These are phyloP conservation scores for Agriopis aurantiaria DNA, from an alignment of 2,888 invertebrate species.

Conservation along the genomic window DNA sequence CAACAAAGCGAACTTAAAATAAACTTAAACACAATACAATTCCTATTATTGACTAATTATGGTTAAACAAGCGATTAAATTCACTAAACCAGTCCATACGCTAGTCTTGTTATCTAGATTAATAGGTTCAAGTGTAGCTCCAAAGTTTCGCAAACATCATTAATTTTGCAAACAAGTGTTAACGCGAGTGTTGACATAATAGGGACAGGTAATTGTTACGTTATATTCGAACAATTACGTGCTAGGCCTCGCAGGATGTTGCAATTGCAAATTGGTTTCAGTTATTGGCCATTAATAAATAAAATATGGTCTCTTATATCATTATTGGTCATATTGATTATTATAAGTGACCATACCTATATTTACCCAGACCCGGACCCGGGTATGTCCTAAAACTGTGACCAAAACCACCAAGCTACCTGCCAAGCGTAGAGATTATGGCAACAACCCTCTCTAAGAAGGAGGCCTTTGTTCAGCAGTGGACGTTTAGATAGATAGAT, in stretches of 20 bases:
- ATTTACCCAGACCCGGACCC: too few relatives aligned
- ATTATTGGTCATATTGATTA: too few relatives aligned
- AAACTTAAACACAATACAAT: background rate
- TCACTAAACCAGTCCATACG: slow-evolving; percentile 8
- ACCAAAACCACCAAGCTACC: too few relatives aligned
- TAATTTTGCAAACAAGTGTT: slow-evolving; percentile 26
- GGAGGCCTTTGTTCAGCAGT: too few relatives aligned
- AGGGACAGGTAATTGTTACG: slow-evolving; percentile 22
- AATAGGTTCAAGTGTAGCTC: slow-evolving; percentile 23
- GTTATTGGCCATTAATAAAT: background rate
- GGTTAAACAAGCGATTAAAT: slow-evolving; percentile 10
- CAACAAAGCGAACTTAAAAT: background rate
- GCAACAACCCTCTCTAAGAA: too few relatives aligned
- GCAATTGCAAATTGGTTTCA: slow-evolving; percentile 16
- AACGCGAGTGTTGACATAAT: slow-evolving; percentile 26
- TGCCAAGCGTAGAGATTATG: too few relatives aligned
- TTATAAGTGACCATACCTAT: background rate
- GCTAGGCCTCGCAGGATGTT: slow-evolving; percentile 10
- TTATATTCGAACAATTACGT: slow-evolving; percentile 19
- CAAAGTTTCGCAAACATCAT: slow-evolving; percentile 27
- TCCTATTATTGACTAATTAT: background rate
- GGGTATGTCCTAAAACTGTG: too few relatives aligned
- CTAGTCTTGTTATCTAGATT: slow-evolving; percentile 10
- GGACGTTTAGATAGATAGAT: too few relatives aligned
- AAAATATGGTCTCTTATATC: too few relatives aligned